These are phyloP conservation scores for Oceanodroma leucorhoa DNA, from an alignment of 2,797 vertebrate species.

Conservation along the genomic window DNA sequence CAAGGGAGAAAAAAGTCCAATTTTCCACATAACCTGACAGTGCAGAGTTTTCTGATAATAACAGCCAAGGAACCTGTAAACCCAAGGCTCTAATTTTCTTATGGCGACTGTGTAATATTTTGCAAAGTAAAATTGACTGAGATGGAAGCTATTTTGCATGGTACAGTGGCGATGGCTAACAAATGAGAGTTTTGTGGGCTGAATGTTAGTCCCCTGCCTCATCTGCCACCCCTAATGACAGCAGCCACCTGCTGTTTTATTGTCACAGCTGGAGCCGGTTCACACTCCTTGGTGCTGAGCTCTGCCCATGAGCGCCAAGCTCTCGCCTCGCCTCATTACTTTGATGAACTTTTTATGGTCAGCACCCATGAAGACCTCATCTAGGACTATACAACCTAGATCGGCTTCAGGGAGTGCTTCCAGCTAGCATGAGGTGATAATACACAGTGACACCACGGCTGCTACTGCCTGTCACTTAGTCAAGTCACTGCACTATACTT, in stretches of 20 bases:
- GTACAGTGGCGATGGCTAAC: slow-evolving; percentile 89
- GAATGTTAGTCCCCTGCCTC: slow-evolving; percentile 87
- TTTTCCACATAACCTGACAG: slow-evolving; percentile 16
- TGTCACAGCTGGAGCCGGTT: slow-evolving; percentile 96
- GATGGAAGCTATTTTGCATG: slow-evolving; percentile 89
- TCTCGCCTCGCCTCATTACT: slow-evolving; percentile 90
- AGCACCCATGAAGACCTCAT: slow-evolving; percentile 96
- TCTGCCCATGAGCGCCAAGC: slow-evolving; percentile 83
- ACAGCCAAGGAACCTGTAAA: slow-evolving; percentile 60
- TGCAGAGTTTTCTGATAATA: slow-evolving; percentile 32
- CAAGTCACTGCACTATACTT: slow-evolving; percentile 26
- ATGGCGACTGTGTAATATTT: slow-evolving; percentile 73
- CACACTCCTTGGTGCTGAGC: slow-evolving; percentile 90
- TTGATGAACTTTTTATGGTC: slow-evolving; percentile 99
- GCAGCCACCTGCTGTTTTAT: slow-evolving; percentile 99
- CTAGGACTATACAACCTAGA: slow-evolving; percentile 79
- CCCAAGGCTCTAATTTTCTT: slow-evolving; percentile 67
- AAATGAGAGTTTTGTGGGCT: slow-evolving; percentile 90
- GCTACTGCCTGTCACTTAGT: slow-evolving; percentile 64
- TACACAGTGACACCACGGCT: slow-evolving; percentile 63
- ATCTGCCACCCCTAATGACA: slow-evolving; percentile 96
- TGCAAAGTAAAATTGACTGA: slow-evolving; percentile 83
- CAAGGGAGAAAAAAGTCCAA: slow-evolving; percentile 6
- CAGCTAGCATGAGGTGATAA: slow-evolving; percentile 70
- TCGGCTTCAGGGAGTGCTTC: slow-evolving; percentile 78